These are phyloP conservation scores for Priocnemis perturbator DNA, from an alignment of 2,888 invertebrate species.

Conservation along the genomic window DNA sequence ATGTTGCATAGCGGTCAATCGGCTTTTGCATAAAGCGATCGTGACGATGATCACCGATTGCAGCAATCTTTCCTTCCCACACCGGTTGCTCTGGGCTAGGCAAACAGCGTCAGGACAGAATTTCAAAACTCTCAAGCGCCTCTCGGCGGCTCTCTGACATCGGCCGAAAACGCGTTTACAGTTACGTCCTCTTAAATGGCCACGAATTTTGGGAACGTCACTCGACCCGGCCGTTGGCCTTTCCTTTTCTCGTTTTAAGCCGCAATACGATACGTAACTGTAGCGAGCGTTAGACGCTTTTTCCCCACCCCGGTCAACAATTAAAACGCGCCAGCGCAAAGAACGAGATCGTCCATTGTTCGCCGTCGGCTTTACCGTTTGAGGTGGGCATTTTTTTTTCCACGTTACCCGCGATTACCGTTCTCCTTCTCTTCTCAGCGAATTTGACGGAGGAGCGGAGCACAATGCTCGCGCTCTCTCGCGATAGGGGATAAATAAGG, in stretches of 20 bases:
- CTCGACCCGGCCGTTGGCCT: neutral
- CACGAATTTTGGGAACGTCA: too few relatives aligned
- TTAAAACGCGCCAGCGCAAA: neutral
- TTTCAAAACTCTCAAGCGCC: neutral
- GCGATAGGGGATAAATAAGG: conserved; percentile 42
- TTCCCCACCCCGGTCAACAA: neutral
- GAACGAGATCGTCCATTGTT: conserved; percentile 1
- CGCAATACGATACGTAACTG: too few relatives aligned
- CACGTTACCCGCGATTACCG: neutral
- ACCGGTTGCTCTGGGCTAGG: too few relatives aligned
- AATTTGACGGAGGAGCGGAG: conserved; percentile 36
- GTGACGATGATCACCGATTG: conserved; percentile 29
- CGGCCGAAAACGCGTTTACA: too few relatives aligned
- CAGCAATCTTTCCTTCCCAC: neutral
- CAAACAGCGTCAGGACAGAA: too few relatives aligned
- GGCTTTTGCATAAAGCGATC: conserved; percentile 16
- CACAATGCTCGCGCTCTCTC: conserved; percentile 21
- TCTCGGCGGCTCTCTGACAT: neutral
- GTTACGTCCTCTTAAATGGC: too few relatives aligned
- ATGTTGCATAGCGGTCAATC: conserved; percentile 22
- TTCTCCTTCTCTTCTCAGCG: conserved; percentile 3
- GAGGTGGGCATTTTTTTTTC: too few relatives aligned
- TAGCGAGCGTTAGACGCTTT: neutral
- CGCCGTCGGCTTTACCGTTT: conserved; percentile 8
- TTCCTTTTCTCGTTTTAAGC: neutral